Conservation (phyloP, 2,797 vertebrate genomes). For the Gambelia wislizenii region DNA sequence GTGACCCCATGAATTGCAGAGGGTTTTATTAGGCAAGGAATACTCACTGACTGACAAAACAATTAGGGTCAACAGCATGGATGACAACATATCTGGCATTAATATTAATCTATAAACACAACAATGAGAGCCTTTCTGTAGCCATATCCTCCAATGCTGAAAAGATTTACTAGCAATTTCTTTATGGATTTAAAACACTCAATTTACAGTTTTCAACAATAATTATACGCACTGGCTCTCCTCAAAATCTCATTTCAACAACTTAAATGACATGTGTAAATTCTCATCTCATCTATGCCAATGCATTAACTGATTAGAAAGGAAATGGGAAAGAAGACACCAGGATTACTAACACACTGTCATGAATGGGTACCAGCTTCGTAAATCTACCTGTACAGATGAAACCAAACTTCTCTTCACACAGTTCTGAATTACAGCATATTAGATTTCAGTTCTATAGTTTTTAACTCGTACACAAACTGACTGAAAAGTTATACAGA, state of each 20-base stretch:
- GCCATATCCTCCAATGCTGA: not conserved
- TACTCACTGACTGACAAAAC: not conserved
- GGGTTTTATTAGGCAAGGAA: too few species aligned
- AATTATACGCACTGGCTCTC: not conserved
- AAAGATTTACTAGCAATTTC: not conserved
- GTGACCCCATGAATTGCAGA: too few species aligned
- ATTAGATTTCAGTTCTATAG: not conserved
- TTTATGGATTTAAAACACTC: not conserved
- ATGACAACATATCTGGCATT: conserved; percentile 1
- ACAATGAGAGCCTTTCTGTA: not conserved
- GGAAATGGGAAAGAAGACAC: not conserved
- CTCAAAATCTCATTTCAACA: not conserved
- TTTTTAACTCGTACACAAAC: not conserved
- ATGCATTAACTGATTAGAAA: conserved; percentile 9
- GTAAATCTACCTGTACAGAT: not conserved
- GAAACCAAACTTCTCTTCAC: not conserved
- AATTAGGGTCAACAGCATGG: not conserved
- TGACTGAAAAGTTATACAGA: not conserved
- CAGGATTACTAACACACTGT: not conserved
- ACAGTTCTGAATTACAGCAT: not conserved
- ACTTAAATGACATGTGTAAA: not conserved
- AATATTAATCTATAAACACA: not conserved
- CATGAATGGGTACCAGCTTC: not conserved
- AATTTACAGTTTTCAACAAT: not conserved
- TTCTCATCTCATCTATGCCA: not conserved